Evolutionary conservation across 35 echinoderm and acorn worm genomes (phyloP).

Genomic region (Lytechinus variegatus): DNA sequence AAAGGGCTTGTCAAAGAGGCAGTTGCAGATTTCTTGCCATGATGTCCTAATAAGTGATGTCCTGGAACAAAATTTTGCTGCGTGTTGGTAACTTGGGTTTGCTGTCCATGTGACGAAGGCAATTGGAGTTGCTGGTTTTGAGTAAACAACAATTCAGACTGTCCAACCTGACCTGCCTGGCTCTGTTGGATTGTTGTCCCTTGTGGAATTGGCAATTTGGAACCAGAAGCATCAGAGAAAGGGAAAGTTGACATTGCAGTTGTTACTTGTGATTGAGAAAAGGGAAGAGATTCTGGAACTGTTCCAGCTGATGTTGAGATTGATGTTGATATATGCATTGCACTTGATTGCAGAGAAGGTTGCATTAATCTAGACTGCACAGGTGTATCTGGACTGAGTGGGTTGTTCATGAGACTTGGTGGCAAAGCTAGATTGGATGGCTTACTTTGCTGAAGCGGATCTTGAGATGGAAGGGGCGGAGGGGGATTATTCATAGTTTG

Average conservation of each 20-base stretch:
- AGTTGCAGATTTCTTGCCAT: slow-evolving; percentile 53
- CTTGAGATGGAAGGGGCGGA: slow-evolving; percentile 2
- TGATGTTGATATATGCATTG: neutral
- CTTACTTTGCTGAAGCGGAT: slow-evolving; percentile 52
- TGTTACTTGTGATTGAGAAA: slow-evolving; percentile 31
- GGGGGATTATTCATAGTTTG: slow-evolving; percentile 45
- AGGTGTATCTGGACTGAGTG: slow-evolving; percentile 78
- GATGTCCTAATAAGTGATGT: slow-evolving; percentile 24
- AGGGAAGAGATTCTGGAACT: neutral
- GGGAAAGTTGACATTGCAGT: slow-evolving; percentile 39
- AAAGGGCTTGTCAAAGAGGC: slow-evolving; percentile 94
- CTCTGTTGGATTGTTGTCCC: neutral
- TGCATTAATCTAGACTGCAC: neutral
- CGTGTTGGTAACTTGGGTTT: neutral
- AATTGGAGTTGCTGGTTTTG: slow-evolving; percentile 13
- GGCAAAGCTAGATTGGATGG: slow-evolving; percentile 64
- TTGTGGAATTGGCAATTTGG: neutral
- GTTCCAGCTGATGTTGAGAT: neutral
- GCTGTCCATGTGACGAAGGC: slow-evolving; percentile 15
- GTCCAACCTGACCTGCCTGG: neutral
- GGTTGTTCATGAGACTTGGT: slow-evolving; percentile 64
- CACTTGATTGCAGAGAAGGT: neutral
- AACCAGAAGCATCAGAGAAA: neutral
- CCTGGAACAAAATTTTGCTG: slow-evolving; percentile 5
- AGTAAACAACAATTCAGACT: neutral